These are phyloP conservation scores for Drosophila rufa DNA, from an alignment of 1,140 invertebrate genomes.

Conservation along the genomic window DNA sequence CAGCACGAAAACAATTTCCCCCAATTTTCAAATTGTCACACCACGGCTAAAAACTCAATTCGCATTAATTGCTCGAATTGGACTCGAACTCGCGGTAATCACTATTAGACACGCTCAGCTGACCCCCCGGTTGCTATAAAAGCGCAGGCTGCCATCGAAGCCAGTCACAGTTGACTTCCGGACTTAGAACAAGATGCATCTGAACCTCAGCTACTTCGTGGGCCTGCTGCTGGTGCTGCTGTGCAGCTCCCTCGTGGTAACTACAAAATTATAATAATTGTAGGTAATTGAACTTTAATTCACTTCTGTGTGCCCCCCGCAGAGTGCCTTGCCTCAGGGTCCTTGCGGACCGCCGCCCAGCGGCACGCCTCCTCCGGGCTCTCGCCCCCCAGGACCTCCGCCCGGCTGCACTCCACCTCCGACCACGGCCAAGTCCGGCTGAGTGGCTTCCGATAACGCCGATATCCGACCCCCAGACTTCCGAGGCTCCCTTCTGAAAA, in stretches of 20 bases:
- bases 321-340: constrained; percentile 55
- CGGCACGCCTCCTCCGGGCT: constrained; percentile 59
- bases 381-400: constrained; percentile 55
- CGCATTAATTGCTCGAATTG: constrained; percentile 20
- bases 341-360: constrained; percentile 58
- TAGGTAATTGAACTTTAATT: neutral
- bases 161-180: constrained; percentile 13
- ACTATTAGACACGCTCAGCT: constrained; percentile 54
- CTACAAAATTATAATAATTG: neutral
- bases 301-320: neutral
- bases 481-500: constrained; percentile 1
- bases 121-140: constrained; percentile 29
- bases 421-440: constrained; percentile 57
- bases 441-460: neutral
- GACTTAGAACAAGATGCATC: constrained; percentile 55
- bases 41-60: constrained; percentile 57
- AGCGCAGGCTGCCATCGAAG: neutral
- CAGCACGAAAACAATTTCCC: constrained; percentile 10
- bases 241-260: constrained; percentile 52
- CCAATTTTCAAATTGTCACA: constrained; percentile 68
- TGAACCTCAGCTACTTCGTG: constrained; percentile 47
- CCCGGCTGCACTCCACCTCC: constrained; percentile 49
- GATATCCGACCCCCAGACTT: neutral
- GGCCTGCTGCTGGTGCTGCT: constrained; percentile 57
- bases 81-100: neutral